Conservation (phyloP, 2,888 invertebrate genomes). For the Amorpha juglandis region DNA sequence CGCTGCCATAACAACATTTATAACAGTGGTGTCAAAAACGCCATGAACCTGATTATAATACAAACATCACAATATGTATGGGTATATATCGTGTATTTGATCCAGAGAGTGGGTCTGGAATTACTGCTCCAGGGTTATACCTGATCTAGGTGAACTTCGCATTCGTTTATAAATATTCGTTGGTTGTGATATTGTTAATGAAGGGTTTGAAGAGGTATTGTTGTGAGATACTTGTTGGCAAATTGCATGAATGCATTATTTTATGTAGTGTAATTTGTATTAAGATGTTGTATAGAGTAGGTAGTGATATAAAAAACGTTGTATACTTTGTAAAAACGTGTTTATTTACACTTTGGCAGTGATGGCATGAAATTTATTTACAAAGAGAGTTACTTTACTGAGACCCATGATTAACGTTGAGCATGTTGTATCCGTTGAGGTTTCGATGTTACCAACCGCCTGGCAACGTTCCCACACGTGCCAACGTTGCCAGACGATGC, state of each 20-base stretch:
- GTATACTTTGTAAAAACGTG: slow-evolving; percentile 59
- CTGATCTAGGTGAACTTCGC: neutral
- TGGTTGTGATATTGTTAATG: neutral
- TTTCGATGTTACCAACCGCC: slow-evolving; percentile 42
- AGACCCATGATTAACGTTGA: slow-evolving; percentile 70
- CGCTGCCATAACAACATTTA: slow-evolving; percentile 5
- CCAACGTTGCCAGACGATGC: slow-evolving; percentile 48
- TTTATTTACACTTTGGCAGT: slow-evolving; percentile 85
- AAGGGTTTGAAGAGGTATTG: neutral
- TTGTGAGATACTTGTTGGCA: neutral
- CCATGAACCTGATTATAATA: neutral
- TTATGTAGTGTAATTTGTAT: neutral
- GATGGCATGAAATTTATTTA: slow-evolving; percentile 79
- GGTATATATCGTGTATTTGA: slow-evolving; percentile 13
- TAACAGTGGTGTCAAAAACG: neutral
- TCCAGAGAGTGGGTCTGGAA: neutral
- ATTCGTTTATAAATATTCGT: too few species aligned
- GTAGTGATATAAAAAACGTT: slow-evolving; percentile 6
- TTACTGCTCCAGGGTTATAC: neutral
- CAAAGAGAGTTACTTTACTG: slow-evolving; percentile 82
- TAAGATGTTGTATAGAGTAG: neutral
- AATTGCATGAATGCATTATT: neutral
- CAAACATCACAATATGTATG: slow-evolving; percentile 23
- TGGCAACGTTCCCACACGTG: slow-evolving; percentile 2
- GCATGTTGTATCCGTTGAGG: slow-evolving; percentile 50